These are phyloP conservation scores for Thunnus thynnus DNA, from an alignment of 2,113 vertebrate species.

Conservation along the genomic window DNA sequence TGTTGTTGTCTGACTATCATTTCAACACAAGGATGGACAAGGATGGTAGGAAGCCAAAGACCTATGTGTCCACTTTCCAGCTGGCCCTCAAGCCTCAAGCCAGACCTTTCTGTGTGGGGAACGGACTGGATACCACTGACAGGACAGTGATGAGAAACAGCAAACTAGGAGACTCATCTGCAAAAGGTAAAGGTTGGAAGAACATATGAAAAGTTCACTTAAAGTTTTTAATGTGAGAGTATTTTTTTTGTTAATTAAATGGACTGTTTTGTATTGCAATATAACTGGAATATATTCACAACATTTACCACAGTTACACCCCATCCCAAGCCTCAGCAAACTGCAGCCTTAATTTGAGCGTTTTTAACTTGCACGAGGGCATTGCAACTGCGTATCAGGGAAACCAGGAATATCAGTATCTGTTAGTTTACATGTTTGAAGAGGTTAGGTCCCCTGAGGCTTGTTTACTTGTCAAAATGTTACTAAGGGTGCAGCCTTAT, in stretches of 20 bases:
- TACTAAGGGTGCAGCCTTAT: background rate
- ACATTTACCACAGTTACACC: background rate
- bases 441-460: background rate
- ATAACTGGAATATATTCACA: background rate
- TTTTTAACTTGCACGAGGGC: background rate
- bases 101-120: slow-evolving; percentile 8
- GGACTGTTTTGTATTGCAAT: background rate
- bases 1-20: slow-evolving; percentile 7
- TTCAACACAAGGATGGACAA: slow-evolving; percentile 71
- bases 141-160: slow-evolving; percentile 14
- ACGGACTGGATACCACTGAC: slow-evolving; percentile 39
- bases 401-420: slow-evolving; percentile 7
- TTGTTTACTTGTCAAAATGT: background rate
- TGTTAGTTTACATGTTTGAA: background rate
- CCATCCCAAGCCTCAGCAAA: background rate
- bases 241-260: background rate
- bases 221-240: background rate
- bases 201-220: background rate
- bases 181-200: slow-evolving; percentile 64
- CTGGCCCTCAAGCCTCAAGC: slow-evolving; percentile 70
- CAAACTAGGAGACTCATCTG: slow-evolving; percentile 33
- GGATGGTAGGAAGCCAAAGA: slow-evolving; percentile 67
- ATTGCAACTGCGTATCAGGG: background rate
- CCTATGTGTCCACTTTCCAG: slow-evolving; percentile 78
- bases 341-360: slow-evolving; percentile 1